Percentiles rank a stretch among this genome's conserved stretches.
Conservation (phyloP, 2,797 vertebrate species). For the Notamacropus eugenii region DNA sequence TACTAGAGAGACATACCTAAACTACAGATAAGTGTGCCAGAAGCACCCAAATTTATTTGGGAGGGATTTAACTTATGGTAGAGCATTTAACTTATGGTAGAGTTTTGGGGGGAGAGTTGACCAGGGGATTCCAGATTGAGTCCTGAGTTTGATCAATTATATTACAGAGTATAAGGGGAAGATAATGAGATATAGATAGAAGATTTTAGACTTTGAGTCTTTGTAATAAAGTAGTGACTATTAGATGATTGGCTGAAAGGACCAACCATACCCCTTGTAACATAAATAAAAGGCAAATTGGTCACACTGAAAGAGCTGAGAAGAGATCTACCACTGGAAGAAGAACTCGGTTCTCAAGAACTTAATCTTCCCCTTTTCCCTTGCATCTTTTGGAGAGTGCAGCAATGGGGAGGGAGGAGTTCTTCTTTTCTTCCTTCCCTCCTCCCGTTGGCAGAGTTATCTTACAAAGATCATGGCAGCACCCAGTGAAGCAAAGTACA, state of each 20-base stretch:
- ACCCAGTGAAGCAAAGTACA: background rate
- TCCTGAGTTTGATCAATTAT: background rate
- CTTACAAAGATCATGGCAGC: background rate
- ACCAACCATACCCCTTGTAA: background rate
- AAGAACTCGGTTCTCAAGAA: background rate
- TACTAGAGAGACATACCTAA: background rate
- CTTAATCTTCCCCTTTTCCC: background rate
- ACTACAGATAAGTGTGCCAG: background rate
- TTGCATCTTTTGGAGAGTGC: background rate
- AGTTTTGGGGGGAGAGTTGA: background rate
- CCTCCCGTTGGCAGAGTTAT: background rate
- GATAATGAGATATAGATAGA: background rate
- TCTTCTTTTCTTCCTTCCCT: background rate
- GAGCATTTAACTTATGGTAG: background rate
- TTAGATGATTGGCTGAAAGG: background rate
- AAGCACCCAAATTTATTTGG: background rate
- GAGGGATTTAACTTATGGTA: background rate
- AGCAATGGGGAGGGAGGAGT: background rate
- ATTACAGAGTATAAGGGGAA: background rate
- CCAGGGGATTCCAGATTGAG: background rate
- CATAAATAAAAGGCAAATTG: background rate
- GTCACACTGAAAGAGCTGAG: background rate
- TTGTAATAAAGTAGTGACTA: background rate
- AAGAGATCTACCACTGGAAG: background rate
- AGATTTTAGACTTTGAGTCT: background rate